Evolutionary conservation across 2,797 vertebrate species (phyloP).

Genomic region (Nannoperca australis): DNA sequence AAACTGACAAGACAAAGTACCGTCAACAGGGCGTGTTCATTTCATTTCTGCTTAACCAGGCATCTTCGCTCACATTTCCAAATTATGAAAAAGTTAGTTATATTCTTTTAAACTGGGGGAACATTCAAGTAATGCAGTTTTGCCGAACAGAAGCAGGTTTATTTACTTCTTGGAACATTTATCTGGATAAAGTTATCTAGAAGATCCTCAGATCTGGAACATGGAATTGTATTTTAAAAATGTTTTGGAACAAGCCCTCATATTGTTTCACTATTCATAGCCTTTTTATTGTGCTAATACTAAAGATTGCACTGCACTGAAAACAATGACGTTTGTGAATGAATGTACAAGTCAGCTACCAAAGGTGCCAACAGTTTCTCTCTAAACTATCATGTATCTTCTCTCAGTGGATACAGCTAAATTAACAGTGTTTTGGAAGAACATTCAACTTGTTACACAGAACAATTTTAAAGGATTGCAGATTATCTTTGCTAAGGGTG

Average conservation of each 20-base stretch:
- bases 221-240: slow-evolving; percentile 17
- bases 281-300: slow-evolving; percentile 62
- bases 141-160: slow-evolving; percentile 8
- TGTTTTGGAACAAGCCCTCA: slow-evolving; percentile 8
- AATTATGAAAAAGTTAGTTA: neutral
- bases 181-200: slow-evolving; percentile 30
- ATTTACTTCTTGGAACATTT: slow-evolving; percentile 20
- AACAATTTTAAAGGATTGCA: slow-evolving; percentile 23
- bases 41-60: slow-evolving; percentile 12
- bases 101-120: neutral
- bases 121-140: slow-evolving; percentile 6
- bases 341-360: slow-evolving; percentile 76
- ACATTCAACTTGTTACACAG: neutral
- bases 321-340: slow-evolving; percentile 52
- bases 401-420: slow-evolving; percentile 32
- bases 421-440: slow-evolving; percentile 8
- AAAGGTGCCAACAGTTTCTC: slow-evolving; percentile 65
- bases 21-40: slow-evolving; percentile 7
- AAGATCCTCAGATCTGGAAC: slow-evolving; percentile 17
- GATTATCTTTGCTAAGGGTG: slow-evolving; percentile 4
- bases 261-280: slow-evolving; percentile 25
- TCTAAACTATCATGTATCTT: slow-evolving; percentile 34
- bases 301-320: slow-evolving; percentile 79
- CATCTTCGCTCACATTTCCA: slow-evolving; percentile 19
- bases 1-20: slow-evolving; percentile 4